Conservation (phyloP, 2,113 vertebrate genomes). For the Pedetes capensis region DNA sequence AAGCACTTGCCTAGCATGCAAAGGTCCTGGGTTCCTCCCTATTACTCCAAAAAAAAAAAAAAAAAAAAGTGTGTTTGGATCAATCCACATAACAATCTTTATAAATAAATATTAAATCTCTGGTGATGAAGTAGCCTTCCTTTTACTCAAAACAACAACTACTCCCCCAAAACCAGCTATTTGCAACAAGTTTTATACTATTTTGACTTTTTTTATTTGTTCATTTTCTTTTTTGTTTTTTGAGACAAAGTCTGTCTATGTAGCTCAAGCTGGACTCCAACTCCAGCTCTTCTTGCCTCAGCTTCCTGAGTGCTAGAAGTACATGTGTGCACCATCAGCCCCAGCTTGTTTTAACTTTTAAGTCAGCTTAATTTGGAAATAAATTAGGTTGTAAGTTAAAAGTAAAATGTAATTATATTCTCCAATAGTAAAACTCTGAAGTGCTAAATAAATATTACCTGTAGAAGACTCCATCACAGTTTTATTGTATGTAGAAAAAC, state of each 20-base stretch:
- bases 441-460: slow-evolving; percentile 82
- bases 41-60: too few species aligned
- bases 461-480: slow-evolving; percentile 91
- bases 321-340: background rate
- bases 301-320: too few species aligned
- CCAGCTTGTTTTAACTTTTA: slow-evolving; percentile 27
- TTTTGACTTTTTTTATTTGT: too few species aligned
- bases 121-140: background rate
- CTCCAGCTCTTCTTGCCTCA: too few species aligned
- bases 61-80: background rate
- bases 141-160: slow-evolving; percentile 10
- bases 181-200: slow-evolving; percentile 1
- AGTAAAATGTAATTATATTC: slow-evolving; percentile 30
- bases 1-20: too few species aligned
- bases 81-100: background rate
- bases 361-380: slow-evolving; percentile 33
- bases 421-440: background rate
- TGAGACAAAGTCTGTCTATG: too few species aligned
- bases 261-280: too few species aligned
- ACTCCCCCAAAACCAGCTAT: background rate
- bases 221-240: too few species aligned
- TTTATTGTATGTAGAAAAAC: slow-evolving; percentile 90
- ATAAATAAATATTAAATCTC: slow-evolving; percentile 7
- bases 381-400: slow-evolving; percentile 31
- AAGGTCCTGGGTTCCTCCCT: too few species aligned